Conservation (phyloP, 30 jellyfish, hydroid and myxozoan species). For the Rhopilema esculentum region DNA sequence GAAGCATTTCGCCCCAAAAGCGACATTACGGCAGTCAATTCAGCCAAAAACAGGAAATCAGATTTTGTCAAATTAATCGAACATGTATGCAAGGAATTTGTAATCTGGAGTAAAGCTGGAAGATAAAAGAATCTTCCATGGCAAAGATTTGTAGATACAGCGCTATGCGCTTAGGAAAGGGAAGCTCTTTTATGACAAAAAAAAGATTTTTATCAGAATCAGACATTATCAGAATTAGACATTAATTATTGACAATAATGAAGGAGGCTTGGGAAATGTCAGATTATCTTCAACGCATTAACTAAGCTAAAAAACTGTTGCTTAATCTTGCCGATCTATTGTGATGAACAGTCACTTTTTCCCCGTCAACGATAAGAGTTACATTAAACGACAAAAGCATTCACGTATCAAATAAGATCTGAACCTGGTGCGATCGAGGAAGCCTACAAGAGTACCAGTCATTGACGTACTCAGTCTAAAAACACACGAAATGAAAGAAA, state of each 20-base stretch:
- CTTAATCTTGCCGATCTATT: not conserved
- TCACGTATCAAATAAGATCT: no score
- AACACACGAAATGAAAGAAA: no score
- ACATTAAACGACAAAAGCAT: no score
- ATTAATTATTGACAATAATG: no score
- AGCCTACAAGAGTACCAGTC: no score
- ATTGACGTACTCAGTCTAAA: no score
- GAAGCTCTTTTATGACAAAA: not conserved
- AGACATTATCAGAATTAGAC: not conserved
- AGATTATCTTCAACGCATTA: not conserved
- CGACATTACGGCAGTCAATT: not conserved
- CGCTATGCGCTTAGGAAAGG: not conserved
- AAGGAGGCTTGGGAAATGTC: not conserved
- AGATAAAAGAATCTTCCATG: not conserved
- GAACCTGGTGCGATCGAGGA: no score
- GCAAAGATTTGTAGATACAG: not conserved
- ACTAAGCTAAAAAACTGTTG: not conserved
- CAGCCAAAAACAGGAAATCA: not conserved
- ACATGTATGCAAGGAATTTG: not conserved
- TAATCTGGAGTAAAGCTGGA: not conserved
- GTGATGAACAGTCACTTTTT: conserved; percentile 26
- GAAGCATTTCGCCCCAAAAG: no score
- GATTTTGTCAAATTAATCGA: no score
- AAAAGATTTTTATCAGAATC: not conserved
- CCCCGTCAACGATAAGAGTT: no score